These are phyloP conservation scores for Lysiphlebus fabarum DNA, from an alignment of 1,140 invertebrate genomes.

Conservation along the genomic window DNA sequence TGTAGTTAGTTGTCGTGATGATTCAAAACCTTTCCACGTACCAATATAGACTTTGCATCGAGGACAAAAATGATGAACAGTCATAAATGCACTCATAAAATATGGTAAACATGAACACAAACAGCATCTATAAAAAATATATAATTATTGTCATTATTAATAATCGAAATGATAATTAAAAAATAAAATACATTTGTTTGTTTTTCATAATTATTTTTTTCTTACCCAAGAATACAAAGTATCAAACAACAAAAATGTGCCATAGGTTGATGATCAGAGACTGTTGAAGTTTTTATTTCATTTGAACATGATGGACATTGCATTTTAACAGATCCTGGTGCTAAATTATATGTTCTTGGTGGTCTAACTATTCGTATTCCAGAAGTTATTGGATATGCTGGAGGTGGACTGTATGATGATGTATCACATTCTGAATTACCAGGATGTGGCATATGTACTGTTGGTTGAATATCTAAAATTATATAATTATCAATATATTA, in stretches of 20 bases:
- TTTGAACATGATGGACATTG: slow-evolving; percentile 45
- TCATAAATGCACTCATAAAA: slow-evolving; percentile 54
- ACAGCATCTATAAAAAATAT: slow-evolving; percentile 49
- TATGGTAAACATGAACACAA: slow-evolving; percentile 56
- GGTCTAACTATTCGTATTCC: slow-evolving; percentile 42
- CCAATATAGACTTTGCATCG: slow-evolving; percentile 55
- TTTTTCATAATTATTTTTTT: neutral
- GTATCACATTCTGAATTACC: slow-evolving; percentile 27
- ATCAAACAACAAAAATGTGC: slow-evolving; percentile 51
- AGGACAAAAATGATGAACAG: slow-evolving; percentile 54
- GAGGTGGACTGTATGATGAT: slow-evolving; percentile 25
- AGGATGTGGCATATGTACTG: slow-evolving; percentile 34
- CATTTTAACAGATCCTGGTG: slow-evolving; percentile 47
- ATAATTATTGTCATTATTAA: neutral
- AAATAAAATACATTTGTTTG: neutral
- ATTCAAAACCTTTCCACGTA: slow-evolving; percentile 50
- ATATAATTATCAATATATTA: too few relatives aligned
- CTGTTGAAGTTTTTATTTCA: slow-evolving; percentile 49
- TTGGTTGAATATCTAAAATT: slow-evolving; percentile 29
- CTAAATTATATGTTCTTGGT: slow-evolving; percentile 36
- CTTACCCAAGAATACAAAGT: slow-evolving; percentile 49
- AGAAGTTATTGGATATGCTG: slow-evolving; percentile 27
- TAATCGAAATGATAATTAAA: neutral
- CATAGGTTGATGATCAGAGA: slow-evolving; percentile 49
- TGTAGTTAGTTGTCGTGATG: slow-evolving; percentile 12